Evolutionary conservation across 2,113 vertebrate species (phyloP), one percentile per base, ranked within the genome.

Genomic region (Laterallus jamaicensis): DNA sequence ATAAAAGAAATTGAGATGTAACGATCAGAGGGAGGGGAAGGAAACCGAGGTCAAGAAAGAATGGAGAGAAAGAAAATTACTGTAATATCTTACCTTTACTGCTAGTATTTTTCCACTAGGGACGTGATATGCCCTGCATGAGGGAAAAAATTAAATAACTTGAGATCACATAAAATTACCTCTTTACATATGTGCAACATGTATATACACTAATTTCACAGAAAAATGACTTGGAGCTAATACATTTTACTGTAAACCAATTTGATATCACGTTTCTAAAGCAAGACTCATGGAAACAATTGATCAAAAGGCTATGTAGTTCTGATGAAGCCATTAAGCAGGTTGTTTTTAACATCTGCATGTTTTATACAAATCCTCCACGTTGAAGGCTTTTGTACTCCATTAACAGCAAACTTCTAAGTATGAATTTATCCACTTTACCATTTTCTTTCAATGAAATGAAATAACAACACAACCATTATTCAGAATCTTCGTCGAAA

Each of bases 91-190:
- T 98, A 99, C 99, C 99, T 99, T 99, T 77, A 99, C 99, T 82
- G 99, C 99, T 94, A 99, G 96, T 78, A 99, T 98, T 95, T 99
- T 98, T 66, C 98, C 99, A 95, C 99, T 99, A 6, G 98, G 98
- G 93, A 99, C 96, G 81, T 99, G 99, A 95, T 98, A 98, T 2
- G 99, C 99, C 98, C 99, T 99, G 96, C 17, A 60, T 62, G 88
- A 95, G 92, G 76, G 90, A 66, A 87, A 85, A 95, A 77, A 91
- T 88, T 32, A 47, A 91, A 64, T 39, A 66, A 92, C 31, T 77
- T 95, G 24, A 85, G 82, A 78, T 50, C 4, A 50, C 12, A 37
- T 26, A 39, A 63, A 94, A 92, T 67, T 76, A 76, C 49, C 32
- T 52, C 44, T 20, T 9, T 13, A 74, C 62, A 64, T 56, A 81